phyloP scores from a whole-genome alignment of 2,888 invertebrate genomes.

The Petrolisthes manimaculis region DNA sequence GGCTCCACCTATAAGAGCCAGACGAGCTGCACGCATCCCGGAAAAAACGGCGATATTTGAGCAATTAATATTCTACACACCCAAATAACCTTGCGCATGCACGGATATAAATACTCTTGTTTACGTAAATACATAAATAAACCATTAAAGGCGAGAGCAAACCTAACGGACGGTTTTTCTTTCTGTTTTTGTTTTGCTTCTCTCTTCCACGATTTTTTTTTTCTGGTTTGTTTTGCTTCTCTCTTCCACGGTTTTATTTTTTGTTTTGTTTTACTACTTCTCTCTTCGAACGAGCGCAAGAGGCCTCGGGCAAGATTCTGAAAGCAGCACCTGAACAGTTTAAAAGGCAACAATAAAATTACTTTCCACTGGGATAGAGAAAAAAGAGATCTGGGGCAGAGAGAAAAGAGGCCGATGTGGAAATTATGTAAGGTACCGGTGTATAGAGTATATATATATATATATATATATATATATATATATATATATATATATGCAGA shows the following conservation, averaged over 20 bases:
- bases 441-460: too few relatives aligned
- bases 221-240: conserved; percentile 2
- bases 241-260: too few relatives aligned
- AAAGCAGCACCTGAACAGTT: conserved; percentile 36
- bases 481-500: too few relatives aligned
- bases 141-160: too few relatives aligned
- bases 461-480: too few relatives aligned
- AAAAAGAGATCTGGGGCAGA: neutral
- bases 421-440: neutral
- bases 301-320: neutral
- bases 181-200: neutral
- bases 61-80: too few relatives aligned
- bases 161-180: neutral
- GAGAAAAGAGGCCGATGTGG: neutral
- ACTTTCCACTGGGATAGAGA: neutral
- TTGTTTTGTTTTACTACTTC: neutral
- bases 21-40: too few relatives aligned
- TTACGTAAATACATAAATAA: too few relatives aligned
- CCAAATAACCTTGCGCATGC: too few relatives aligned
- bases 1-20: too few relatives aligned
- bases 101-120: too few relatives aligned
- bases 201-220: neutral
- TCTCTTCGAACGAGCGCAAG: neutral
- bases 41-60: too few relatives aligned
- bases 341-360: conserved; percentile 34